phyloP scores from a whole-genome alignment of 2,113 vertebrate genomes.

The Coryphaenoides rupestris region DNA sequence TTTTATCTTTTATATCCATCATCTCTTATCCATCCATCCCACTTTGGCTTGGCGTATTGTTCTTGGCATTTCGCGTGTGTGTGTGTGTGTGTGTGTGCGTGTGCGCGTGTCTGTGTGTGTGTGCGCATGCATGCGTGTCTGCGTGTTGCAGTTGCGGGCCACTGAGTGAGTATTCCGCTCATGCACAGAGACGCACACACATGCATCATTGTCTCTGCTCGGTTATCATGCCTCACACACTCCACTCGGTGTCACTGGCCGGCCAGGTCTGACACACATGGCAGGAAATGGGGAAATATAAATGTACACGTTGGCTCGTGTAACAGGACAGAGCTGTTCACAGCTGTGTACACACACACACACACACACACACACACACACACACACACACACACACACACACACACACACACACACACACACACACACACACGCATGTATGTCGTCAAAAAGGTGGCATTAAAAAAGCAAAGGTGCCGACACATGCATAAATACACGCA shows the following conservation, averaged over 20 bases:
- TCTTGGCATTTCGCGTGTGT: conserved; percentile 35
- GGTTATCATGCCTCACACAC: conserved; percentile 65
- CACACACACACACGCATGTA: background rate
- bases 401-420: background rate
- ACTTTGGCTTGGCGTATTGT: conserved; percentile 5
- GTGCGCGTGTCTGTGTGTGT: conserved; percentile 20
- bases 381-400: conserved; percentile 15
- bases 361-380: background rate
- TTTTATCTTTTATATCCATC: conserved; percentile 23
- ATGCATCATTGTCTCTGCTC: conserved; percentile 50
- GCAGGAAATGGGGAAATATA: conserved; percentile 23
- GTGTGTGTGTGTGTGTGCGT: conserved; percentile 14
- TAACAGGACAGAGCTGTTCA: too few species aligned
- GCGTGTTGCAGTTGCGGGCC: conserved; percentile 4
- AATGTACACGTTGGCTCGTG: background rate
- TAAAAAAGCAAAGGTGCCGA: conserved; percentile 8
- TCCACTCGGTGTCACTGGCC: conserved; percentile 22
- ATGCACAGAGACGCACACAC: conserved; percentile 51
- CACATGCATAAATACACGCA: conserved; percentile 4
- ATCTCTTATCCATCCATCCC: conserved; percentile 24
- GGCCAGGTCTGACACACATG: conserved; percentile 13
- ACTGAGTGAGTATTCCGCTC: conserved; percentile 40
- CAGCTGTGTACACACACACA: conserved; percentile 12
- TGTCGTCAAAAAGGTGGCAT: conserved; percentile 8
- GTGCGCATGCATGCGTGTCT: conserved; percentile 10